A percentile compares a stretch with the other conserved stretches of the same genome.
These are phyloP conservation scores for Kuschelorhynchus macadamiae DNA, from an alignment of 2,888 invertebrate species.

Conservation along the genomic window DNA sequence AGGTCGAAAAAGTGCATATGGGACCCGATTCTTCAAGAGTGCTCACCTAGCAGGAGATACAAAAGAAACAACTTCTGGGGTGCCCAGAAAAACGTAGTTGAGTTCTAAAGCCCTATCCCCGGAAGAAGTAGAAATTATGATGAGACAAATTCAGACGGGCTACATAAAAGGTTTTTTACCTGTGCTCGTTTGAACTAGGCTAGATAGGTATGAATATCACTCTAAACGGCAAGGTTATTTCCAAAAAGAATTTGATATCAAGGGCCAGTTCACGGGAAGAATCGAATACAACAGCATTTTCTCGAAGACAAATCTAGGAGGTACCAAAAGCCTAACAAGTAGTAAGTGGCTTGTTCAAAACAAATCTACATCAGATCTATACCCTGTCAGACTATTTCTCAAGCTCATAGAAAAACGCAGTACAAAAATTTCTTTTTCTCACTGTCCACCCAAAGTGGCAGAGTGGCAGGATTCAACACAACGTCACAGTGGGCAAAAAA, in stretches of 20 bases:
- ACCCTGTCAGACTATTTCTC: not conserved
- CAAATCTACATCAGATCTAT: not conserved
- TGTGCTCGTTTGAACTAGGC: not conserved
- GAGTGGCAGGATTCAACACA: too few relatives aligned
- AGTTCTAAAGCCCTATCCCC: slow-evolving; percentile 1
- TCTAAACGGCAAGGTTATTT: slow-evolving; percentile 2
- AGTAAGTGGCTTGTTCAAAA: slow-evolving; percentile 9
- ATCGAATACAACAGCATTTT: slow-evolving; percentile 1
- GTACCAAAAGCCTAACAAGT: not conserved
- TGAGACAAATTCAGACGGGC: not conserved
- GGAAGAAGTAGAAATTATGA: not conserved
- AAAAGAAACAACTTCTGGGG: not conserved
- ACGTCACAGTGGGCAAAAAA: too few relatives aligned
- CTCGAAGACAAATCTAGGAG: not conserved
- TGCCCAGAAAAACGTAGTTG: not conserved
- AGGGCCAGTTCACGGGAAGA: not conserved
- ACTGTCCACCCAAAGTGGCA: too few relatives aligned
- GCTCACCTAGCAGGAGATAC: not conserved
- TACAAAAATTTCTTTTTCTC: not conserved
- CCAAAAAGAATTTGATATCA: slow-evolving; percentile 7
- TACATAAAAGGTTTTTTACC: not conserved
- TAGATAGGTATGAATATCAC: not conserved
- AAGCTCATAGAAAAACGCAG: not conserved
- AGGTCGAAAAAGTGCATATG: too few relatives aligned
- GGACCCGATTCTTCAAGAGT: too few relatives aligned